phyloP scores from a whole-genome alignment of 2,888 invertebrate species.

The Lepidonotus clava region DNA sequence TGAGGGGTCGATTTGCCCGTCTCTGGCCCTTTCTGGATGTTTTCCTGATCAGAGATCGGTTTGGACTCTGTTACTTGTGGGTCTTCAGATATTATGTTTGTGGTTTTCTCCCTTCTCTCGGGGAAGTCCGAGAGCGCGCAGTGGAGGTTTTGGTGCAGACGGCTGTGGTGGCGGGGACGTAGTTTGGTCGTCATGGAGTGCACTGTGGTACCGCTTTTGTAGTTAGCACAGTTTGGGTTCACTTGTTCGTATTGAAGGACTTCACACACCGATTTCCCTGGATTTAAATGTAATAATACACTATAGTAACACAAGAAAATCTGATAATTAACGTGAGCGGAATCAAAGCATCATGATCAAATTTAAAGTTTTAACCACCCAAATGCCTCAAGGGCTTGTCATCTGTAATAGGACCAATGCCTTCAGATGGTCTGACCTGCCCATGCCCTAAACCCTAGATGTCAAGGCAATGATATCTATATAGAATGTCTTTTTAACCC shows the following conservation, averaged over 20 bases:
- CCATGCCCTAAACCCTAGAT: background rate
- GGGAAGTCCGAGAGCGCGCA: background rate
- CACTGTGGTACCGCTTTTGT: background rate
- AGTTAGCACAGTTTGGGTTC: background rate
- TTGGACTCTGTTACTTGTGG: too few relatives aligned
- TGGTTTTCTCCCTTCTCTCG: background rate
- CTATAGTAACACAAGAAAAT: background rate
- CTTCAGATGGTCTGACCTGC: background rate
- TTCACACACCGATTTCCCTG: background rate
- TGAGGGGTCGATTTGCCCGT: too few relatives aligned
- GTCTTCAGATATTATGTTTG: too few relatives aligned
- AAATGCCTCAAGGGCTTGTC: background rate
- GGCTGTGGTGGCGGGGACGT: background rate
- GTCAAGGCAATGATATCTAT: background rate
- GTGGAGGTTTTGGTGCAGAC: background rate
- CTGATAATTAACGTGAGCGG: background rate
- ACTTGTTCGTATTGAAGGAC: conserved; percentile 6
- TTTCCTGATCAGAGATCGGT: too few relatives aligned
- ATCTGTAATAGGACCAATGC: background rate
- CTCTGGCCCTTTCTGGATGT: too few relatives aligned
- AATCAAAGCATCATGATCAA: background rate
- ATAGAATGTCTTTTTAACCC: background rate
- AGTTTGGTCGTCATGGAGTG: background rate
- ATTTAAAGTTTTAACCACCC: background rate
- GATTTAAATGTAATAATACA: background rate